A percentile compares a stretch with the other conserved stretches of the same genome.
Evolutionary conservation across 2,797 vertebrate species (phyloP).

Genomic region (Sciurus vulgaris): DNA sequence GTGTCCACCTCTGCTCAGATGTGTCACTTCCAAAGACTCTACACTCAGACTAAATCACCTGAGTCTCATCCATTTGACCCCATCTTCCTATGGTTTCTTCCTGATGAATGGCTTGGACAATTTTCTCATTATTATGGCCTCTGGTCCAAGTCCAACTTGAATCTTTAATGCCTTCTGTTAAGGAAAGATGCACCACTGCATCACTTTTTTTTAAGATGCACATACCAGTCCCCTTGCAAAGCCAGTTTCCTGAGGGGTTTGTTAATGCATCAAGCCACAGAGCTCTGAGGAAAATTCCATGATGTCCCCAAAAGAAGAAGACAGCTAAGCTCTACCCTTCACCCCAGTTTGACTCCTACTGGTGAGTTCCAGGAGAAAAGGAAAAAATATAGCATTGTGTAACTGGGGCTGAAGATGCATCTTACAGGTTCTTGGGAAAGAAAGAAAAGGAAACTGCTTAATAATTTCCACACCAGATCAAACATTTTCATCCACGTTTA

Average conservation of each 20-base stretch:
- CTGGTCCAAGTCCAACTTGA: conserved; percentile 84
- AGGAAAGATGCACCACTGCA: conserved; percentile 73
- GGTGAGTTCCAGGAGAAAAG: conserved; percentile 39
- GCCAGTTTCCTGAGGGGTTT: conserved; percentile 69
- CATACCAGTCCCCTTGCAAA: conserved; percentile 66
- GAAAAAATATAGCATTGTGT: neutral
- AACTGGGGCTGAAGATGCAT: neutral
- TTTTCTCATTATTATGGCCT: conserved; percentile 84
- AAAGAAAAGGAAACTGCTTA: conserved; percentile 38
- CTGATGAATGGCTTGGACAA: conserved; percentile 83
- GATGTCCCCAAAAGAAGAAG: conserved; percentile 68
- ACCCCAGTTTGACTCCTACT: neutral
- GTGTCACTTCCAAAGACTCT: neutral
- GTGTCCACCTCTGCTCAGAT: neutral
- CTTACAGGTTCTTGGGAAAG: conserved; percentile 48
- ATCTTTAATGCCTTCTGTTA: conserved; percentile 81
- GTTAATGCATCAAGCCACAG: conserved; percentile 69
- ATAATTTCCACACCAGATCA: conserved; percentile 48
- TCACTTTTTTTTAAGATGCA: conserved; percentile 59
- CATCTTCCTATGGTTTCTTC: conserved; percentile 72
- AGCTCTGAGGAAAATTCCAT: conserved; percentile 67
- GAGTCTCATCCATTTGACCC: conserved; percentile 76
- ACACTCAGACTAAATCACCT: neutral
- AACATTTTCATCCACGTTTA: conserved; percentile 22
- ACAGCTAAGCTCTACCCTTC: conserved; percentile 3